Evolutionary conservation across 2,888 invertebrate genomes (phyloP).

Genomic region (Parthenolecanium corni): DNA sequence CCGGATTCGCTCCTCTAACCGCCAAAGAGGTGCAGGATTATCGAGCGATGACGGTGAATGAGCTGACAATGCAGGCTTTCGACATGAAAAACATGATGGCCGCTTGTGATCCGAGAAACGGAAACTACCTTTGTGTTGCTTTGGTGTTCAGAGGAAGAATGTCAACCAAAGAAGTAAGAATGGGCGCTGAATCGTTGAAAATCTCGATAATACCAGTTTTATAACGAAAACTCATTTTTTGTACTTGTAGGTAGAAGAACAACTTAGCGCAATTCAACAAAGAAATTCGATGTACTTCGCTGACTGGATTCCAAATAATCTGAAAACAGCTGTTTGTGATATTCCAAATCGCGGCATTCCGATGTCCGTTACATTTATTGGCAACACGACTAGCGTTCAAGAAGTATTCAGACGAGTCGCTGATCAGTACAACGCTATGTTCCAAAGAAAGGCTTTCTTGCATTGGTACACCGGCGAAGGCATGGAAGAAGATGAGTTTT

Average conservation of each 20-base stretch:
- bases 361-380: conserved; percentile 23
- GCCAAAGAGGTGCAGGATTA: conserved; percentile 18
- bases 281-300: conserved; percentile 27
- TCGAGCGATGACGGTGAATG: conserved; percentile 21
- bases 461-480: no score
- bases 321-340: conserved; percentile 26
- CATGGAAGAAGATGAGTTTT: conserved; percentile 28
- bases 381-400: conserved; percentile 21
- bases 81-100: conserved; percentile 28
- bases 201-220: no score
- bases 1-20: conserved; percentile 21
- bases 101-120: conserved; percentile 14
- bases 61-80: conserved; percentile 20
- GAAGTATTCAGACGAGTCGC: conserved; percentile 19
- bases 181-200: no score
- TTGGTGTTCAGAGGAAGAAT: conserved; percentile 20
- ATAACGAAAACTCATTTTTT: not conserved
- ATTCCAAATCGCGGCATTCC: conserved; percentile 26
- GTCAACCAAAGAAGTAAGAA: conserved; percentile 19
- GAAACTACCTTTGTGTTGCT: conserved; percentile 22
- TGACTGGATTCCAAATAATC: conserved; percentile 26
- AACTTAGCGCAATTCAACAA: conserved; percentile 26
- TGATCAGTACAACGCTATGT: conserved; percentile 22
- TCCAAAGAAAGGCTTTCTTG: conserved; percentile 26
- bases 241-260: conserved; percentile 16